phyloP scores from a whole-genome alignment of 2,797 vertebrate species.

The Channallabes apus region DNA sequence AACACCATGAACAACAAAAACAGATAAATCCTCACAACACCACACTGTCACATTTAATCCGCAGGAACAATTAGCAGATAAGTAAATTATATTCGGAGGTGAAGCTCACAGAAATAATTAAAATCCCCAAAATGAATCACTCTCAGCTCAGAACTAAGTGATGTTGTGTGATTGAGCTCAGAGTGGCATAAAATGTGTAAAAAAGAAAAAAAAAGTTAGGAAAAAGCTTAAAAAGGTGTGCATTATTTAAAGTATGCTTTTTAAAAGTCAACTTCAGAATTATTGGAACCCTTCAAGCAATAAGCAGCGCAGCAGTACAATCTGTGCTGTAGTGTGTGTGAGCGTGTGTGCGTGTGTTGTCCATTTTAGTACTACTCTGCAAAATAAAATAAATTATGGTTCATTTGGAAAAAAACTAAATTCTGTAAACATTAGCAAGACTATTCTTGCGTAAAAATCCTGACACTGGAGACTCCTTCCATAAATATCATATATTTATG shows the following conservation, averaged over 20 bases:
- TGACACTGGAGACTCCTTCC: too few relatives aligned
- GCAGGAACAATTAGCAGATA: background rate
- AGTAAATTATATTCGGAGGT: background rate
- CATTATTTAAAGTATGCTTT: background rate
- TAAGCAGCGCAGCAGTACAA: too few relatives aligned
- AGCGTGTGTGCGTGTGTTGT: too few relatives aligned
- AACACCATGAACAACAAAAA: background rate
- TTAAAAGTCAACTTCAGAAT: background rate
- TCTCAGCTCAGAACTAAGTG: background rate
- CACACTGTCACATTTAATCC: background rate
- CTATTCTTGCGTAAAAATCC: too few relatives aligned
- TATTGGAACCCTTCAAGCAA: background rate
- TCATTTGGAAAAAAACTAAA: too few relatives aligned
- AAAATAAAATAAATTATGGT: too few relatives aligned
- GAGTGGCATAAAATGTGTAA: background rate
- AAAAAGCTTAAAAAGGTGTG: background rate
- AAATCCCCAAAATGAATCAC: constrained; percentile 10
- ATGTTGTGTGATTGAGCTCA: background rate
- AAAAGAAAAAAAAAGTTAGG: background rate
- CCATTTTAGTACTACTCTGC: too few relatives aligned
- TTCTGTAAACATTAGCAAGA: too few relatives aligned
- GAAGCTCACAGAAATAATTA: constrained; percentile 11
- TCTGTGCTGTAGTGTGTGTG: too few relatives aligned
- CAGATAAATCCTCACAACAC: background rate
- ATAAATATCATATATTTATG: too few relatives aligned